Conservation (phyloP, 2,113 vertebrate genomes). For the Felis chaus region DNA sequence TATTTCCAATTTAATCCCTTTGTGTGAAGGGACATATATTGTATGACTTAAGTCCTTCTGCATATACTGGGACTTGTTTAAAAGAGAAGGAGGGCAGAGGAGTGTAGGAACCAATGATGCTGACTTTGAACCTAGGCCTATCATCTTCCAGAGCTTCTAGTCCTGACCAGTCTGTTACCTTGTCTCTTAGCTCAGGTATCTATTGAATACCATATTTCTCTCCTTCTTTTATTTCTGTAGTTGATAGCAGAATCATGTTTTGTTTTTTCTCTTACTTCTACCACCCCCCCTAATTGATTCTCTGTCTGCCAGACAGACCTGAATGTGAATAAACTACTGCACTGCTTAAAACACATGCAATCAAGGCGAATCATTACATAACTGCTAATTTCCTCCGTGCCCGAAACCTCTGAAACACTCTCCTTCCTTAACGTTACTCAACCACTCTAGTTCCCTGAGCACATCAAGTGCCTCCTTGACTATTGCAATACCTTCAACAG, state of each 20-base stretch:
- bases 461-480: background rate
- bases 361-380: background rate
- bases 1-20: background rate
- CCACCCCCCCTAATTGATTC: background rate
- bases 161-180: background rate
- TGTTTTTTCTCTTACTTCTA: background rate
- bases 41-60: background rate
- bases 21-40: background rate
- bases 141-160: background rate
- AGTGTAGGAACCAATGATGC: background rate
- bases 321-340: background rate
- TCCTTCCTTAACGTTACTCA: background rate
- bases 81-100: background rate
- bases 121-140: background rate
- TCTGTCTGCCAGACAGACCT: background rate
- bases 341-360: background rate
- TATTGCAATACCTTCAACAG: fast-evolving
- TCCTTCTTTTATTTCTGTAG: background rate
- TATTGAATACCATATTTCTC: background rate
- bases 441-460: background rate
- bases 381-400: background rate
- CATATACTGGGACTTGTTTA: background rate
- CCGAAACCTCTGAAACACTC: background rate
- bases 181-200: background rate
- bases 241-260: background rate